Base-by-base conservation (phyloP, 1,140 invertebrate genomes). In the Eufriesea mexicana region DNA sequence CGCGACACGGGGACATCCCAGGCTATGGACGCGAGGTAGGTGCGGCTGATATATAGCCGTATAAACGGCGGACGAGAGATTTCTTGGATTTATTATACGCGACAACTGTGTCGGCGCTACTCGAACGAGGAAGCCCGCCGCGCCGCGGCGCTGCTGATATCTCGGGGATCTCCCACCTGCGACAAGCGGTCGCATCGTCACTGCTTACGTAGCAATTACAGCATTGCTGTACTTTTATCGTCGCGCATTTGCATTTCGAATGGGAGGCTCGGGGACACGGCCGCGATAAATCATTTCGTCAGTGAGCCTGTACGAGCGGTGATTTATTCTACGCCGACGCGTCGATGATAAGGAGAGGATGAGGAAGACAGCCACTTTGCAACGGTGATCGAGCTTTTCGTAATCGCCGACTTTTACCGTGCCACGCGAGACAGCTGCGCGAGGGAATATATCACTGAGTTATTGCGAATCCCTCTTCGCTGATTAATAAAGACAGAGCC, bases 151-250 rank as follows among this genome's bases (percentile, higher is more conserved):
- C n/a, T 16, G 54, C 35, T 68, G 54, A 55, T 76, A 70, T 76
- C 55, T 51, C 62, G 35, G 45, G n/a, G 61, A 74, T 82, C 51
- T 76, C 9, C 42, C 49, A 75, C 45, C 45, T 64, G 81, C 74
- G 20, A 14, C 14, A 45, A 12, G 54, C 1, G 14, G 70, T 70
- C 61, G 57, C 72, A 76, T 61, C 66, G 72, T 68, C 79, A 62
- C 55, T 45, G 73, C 66, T 70, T 83, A 57, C 66, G 64, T 66
- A 35, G 74, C 81, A 83, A 83, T 83, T 83, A 83, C 75, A 66
- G 49, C 73, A 47, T 61, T 7, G 45, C 7, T 47, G 67, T 20
- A 70, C 10, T 72, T 78, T 72, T 72, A 62, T 83, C 54, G 45
- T 61, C 62, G 10, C 25, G 55, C n/a, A 57, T 77, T 77, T 83